Evolutionary conservation across 2,888 invertebrate genomes (phyloP).

Genomic region (Pegoplata infirma): DNA sequence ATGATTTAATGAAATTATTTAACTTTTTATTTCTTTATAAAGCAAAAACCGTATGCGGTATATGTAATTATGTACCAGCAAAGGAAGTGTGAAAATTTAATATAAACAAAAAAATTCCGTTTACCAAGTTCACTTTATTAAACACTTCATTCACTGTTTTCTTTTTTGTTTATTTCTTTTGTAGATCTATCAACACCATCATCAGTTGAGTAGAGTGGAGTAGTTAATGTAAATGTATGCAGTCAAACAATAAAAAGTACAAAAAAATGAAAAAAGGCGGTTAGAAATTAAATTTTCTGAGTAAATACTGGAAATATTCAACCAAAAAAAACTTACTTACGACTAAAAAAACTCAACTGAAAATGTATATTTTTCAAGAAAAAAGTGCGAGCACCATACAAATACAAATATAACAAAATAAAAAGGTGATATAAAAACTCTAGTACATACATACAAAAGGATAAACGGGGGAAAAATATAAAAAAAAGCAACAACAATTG

Average conservation of each 20-base stretch:
- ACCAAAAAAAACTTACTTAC: not conserved
- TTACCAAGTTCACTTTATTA: constrained; percentile 28
- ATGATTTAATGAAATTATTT: no score
- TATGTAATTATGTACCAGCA: no score
- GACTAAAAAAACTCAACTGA: constrained; percentile 4
- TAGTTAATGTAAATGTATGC: constrained; percentile 28
- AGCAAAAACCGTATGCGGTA: no score
- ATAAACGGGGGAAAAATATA: not conserved
- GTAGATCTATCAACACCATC: constrained; percentile 18
- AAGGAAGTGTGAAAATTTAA: constrained; percentile 33
- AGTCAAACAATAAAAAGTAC: constrained; percentile 21
- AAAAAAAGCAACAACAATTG: constrained; percentile 1
- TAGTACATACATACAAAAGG: no score
- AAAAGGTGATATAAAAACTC: constrained; percentile 12
- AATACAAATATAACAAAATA: constrained; percentile 30
- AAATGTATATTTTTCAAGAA: not conserved
- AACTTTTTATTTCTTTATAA: no score
- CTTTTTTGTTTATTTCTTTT: constrained; percentile 19
- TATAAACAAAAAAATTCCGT: constrained; percentile 35
- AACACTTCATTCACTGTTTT: constrained; percentile 16
- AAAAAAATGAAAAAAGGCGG: not conserved
- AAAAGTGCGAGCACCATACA: not conserved
- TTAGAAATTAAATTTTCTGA: constrained; percentile 36
- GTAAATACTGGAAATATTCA: constrained; percentile 3
- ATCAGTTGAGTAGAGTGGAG: not conserved